Conservation (phyloP, 1,140 invertebrate genomes). For the Proctacanthus coquilletti region DNA sequence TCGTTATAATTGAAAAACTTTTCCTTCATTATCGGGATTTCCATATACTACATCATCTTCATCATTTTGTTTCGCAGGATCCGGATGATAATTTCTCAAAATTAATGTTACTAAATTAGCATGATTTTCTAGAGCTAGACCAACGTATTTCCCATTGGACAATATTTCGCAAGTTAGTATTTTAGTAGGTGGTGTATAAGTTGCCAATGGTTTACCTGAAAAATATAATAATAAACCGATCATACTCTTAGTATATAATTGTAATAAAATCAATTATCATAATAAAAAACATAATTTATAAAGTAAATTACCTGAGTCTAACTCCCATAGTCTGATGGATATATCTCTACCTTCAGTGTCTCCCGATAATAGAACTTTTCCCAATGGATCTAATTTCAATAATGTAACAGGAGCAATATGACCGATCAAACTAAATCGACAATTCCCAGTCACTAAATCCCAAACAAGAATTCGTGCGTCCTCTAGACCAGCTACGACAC, state of each 20-base stretch:
- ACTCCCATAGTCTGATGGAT: constrained; percentile 62
- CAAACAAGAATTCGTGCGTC: constrained; percentile 70
- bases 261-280: too few relatives aligned
- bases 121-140: constrained; percentile 47
- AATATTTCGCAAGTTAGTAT: constrained; percentile 63
- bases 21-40: constrained; percentile 31
- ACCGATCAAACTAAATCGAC: constrained; percentile 42
- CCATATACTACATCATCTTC: constrained; percentile 33
- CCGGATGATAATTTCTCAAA: constrained; percentile 34
- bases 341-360: constrained; percentile 52
- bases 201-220: constrained; percentile 55
- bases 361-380: constrained; percentile 50
- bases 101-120: constrained; percentile 46
- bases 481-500: constrained; percentile 68
- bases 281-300: not conserved
- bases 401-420: constrained; percentile 59
- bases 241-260: not conserved
- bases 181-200: constrained; percentile 55
- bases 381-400: constrained; percentile 52
- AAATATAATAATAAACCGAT: too few relatives aligned
- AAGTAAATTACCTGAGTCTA: constrained; percentile 44
- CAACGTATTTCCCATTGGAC: constrained; percentile 50
- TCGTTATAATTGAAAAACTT: constrained; percentile 31
- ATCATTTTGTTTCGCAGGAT: constrained; percentile 21
- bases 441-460: constrained; percentile 67